These are phyloP conservation scores for Hapalemur alaotrensis DNA, from an alignment of 2,797 vertebrate genomes.

Conservation along the genomic window DNA sequence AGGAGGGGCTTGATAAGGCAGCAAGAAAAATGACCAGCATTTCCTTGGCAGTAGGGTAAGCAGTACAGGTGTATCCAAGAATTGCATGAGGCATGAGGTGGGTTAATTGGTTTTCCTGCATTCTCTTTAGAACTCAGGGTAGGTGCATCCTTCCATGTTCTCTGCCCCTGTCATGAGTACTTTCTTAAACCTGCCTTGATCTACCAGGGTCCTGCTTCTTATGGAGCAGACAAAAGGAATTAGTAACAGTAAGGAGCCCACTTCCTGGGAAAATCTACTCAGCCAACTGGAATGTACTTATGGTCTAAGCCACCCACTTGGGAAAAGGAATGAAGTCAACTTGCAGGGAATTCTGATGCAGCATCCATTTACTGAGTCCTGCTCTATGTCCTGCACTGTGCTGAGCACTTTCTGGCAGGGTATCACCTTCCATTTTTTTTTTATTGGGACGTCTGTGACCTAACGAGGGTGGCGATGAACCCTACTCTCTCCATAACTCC, in stretches of 20 bases:
- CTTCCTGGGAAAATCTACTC: not conserved
- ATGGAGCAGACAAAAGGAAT: not conserved
- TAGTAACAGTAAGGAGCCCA: not conserved
- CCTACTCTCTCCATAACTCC: not conserved
- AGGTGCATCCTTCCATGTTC: not conserved
- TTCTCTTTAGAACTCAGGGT: not conserved
- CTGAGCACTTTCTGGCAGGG: not conserved
- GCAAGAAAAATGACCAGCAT: not conserved
- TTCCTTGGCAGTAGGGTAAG: not conserved
- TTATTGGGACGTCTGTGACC: not conserved
- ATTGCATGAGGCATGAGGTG: not conserved
- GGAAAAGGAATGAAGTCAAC: not conserved
- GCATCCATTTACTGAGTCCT: not conserved
- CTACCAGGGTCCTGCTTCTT: not conserved
- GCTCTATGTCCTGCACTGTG: rapidly evolving
- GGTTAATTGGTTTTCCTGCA: not conserved
- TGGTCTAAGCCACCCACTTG: not conserved
- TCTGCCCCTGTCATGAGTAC: not conserved
- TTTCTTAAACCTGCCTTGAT: not conserved
- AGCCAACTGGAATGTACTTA: not conserved
- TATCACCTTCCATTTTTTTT: not conserved
- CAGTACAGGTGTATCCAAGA: not conserved
- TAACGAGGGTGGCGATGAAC: not conserved
- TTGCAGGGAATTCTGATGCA: not conserved
- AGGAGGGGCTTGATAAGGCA: not conserved